Conservation (phyloP, 2,797 vertebrate species). For the Poecilia velifera region DNA sequence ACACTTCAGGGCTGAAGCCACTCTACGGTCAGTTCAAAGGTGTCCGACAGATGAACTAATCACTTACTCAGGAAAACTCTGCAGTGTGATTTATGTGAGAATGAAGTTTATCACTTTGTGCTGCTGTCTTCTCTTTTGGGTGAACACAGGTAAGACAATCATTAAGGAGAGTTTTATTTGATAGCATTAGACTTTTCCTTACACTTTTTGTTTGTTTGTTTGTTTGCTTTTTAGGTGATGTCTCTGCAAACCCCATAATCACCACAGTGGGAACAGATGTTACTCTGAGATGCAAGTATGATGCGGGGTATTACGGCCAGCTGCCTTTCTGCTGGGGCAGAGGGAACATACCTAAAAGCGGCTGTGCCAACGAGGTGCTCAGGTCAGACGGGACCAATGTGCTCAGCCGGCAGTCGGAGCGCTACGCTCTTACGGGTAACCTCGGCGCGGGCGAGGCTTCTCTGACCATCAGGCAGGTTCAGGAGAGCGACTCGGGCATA, state of each 20-base stretch:
- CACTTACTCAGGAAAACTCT: background rate
- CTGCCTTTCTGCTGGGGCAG: constrained; percentile 86
- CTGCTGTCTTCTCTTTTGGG: constrained; percentile 39
- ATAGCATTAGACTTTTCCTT: background rate
- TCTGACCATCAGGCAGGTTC: constrained; percentile 78
- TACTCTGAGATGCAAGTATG: constrained; percentile 79
- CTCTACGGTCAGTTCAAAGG: constrained; percentile 37
- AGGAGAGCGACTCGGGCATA: constrained; percentile 75
- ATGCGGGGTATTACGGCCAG: constrained; percentile 19
- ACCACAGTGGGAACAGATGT: constrained; percentile 75
- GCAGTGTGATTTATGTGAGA: constrained; percentile 36
- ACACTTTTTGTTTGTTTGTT: background rate
- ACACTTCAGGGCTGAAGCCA: constrained; percentile 53
- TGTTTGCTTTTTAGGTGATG: constrained; percentile 26
- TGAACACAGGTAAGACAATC: constrained; percentile 62
- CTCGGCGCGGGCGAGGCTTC: constrained; percentile 75
- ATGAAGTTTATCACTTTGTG: constrained; percentile 4
- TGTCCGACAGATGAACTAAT: constrained; percentile 35
- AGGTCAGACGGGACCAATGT: constrained; percentile 69
- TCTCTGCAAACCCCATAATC: background rate
- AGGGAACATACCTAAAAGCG: constrained; percentile 61
- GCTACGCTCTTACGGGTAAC: constrained; percentile 77
- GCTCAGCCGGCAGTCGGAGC: constrained; percentile 49
- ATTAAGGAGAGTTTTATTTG: background rate
- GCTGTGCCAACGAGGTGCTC: constrained; percentile 74